Base-by-base conservation (phyloP, 2,113 vertebrate genomes). In the Amblyopsis rosae region DNA sequence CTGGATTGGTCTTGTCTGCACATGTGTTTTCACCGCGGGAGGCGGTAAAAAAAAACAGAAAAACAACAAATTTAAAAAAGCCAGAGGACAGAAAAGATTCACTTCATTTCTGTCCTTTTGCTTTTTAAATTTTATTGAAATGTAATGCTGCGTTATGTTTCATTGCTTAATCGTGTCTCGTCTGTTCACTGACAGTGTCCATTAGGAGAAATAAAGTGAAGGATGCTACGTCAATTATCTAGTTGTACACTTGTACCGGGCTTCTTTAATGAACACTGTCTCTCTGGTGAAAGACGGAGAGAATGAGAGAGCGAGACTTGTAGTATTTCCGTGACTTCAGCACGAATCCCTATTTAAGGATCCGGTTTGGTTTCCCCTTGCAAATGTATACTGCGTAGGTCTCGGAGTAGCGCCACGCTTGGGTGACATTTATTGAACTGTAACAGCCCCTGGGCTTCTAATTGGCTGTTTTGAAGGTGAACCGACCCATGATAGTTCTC, bases 1-100 rank as follows among this genome's bases (percentile, higher is more conserved):
- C 87, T 83, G 87, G 86, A 86, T 83, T 88, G 77, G 88, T 72
- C 93, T 89, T 86, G 84, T 89, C 68, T 75, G 72, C 81, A 87
- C 81, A 49, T 71, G 86, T 84, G 82, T 84, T 86, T 26, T 70
- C 78, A 6, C 79, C 68, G 84, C 74, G 54, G 84, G 83, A 75
- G 62, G 66, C 41, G 62, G 1, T 2, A 26, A 26, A 26, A 26
- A 26, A 26, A 26, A 26, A 19, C 19, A 19, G 3, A 26, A 26
- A 26, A 26, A 26, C 26, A 26, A 26, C 1, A 2, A 26, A 26
- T 2, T 26, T 26, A 26, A 26, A 26, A 26, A 26, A 26, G 26
- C 26, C 26, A 26, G 26, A 26, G 26, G 26, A 26, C 26, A 26
- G 26, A 26, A 26, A 26, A 26, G 1, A 26, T 26, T 26, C 26